Evolutionary conservation across 2,797 vertebrate genomes (phyloP), one percentile per base, ranked within the genome.

Genomic region (Amniataba percoides): DNA sequence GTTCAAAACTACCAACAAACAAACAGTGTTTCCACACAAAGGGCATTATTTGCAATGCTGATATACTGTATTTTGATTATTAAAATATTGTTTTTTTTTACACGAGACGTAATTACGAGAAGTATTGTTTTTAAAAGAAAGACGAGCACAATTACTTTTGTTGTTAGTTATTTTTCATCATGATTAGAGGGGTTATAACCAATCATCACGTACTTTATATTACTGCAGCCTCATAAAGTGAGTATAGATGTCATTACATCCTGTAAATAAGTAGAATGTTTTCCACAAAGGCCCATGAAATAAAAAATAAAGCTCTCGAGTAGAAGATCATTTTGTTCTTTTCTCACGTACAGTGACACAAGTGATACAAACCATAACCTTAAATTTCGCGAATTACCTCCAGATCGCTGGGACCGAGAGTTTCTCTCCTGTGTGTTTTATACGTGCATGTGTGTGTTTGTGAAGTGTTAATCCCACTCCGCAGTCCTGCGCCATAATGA

Each of bases 401-500:
- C 10, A 46, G 40, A 57, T 62, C 34, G 23, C 5, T n/a, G 27
- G 21, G 36, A 65, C 31, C n/a, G 57, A 48, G 72, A 51, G 65
- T 86, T 77, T 79, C 16, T 77, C 43, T 43, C 13, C 4, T 25
- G 40, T 69, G 75, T 80, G 63, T 85, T 67, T 31, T 80, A 31
- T 80, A 11, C 72, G 59, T 74, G 49, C 66, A 56, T 68, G 65
- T 80, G 59, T 87, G 23, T 61, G 71, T 69, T 57, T 83, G 57
- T 71, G 80, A 83, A 85, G 86, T 57, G 89, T 90, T 90, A 86
- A 93, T 91, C 79, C 78, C 64, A 71, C 68, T 84, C 83, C 73
- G 81, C 84, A 83, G 95, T 96, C 95, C 76, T 92, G 95, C 95
- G 95, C 95, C 95, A 96, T 96, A 93, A 96, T 95, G 95, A 95